A percentile compares a stretch with the other conserved stretches of the same genome.
These are phyloP conservation scores for Eumeta japonica DNA, from an alignment of 1,140 invertebrate species.

Conservation along the genomic window DNA sequence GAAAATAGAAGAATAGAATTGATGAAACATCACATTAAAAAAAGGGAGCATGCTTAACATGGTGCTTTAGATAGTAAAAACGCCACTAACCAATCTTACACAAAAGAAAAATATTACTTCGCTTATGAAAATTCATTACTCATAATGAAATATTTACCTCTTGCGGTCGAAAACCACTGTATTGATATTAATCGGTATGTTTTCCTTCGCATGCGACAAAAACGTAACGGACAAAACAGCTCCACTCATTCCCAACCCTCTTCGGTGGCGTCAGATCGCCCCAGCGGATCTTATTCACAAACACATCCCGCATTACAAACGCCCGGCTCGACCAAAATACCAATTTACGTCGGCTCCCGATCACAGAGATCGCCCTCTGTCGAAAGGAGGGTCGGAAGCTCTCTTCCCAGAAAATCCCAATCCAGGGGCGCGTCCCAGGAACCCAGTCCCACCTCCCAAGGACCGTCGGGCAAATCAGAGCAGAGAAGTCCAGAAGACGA, in stretches of 20 bases:
- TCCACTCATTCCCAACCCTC: conserved; percentile 56
- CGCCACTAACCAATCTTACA: no score
- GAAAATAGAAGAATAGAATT: no score
- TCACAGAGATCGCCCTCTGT: conserved; percentile 39
- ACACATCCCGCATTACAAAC: conserved; percentile 55
- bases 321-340: conserved; percentile 48
- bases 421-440: conserved; percentile 45
- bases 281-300: conserved; percentile 38
- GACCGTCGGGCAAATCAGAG: conserved; percentile 44
- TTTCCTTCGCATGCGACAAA: conserved; percentile 47
- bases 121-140: no score
- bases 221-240: conserved; percentile 42
- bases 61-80: no score
- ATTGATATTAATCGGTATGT: no score
- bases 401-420: conserved; percentile 33
- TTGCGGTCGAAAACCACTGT: no score
- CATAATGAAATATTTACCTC: no score
- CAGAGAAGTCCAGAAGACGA: conserved; percentile 57
- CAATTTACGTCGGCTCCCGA: conserved; percentile 41
- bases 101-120: no score
- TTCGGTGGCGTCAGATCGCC: conserved; percentile 49
- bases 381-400: conserved; percentile 31
- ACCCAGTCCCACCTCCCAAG: conserved; percentile 45
- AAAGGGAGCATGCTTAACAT: no score
- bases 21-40: no score